phyloP scores from a whole-genome alignment of 2,888 invertebrate species.

The Mythimna ferrago region DNA sequence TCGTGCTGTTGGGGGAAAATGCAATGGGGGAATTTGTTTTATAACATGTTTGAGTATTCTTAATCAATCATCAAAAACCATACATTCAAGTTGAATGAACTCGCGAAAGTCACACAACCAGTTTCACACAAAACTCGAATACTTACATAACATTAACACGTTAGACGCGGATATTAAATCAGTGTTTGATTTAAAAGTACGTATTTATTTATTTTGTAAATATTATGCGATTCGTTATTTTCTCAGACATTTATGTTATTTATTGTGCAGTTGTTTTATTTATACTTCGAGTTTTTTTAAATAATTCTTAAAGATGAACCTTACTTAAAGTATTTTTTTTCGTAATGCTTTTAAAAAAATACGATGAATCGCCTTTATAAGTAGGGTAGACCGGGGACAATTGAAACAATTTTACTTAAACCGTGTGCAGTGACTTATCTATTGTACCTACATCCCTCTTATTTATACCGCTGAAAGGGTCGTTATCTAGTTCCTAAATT shows the following conservation, averaged over 20 bases:
- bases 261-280: conserved; percentile 9
- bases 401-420: too few relatives aligned
- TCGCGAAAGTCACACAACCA: conserved; percentile 27
- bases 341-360: neutral
- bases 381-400: too few relatives aligned
- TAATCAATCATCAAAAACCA: too few relatives aligned
- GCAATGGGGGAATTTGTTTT: too few relatives aligned
- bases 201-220: conserved; percentile 16
- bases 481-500: too few relatives aligned
- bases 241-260: conserved; percentile 5
- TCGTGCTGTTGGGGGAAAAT: too few relatives aligned
- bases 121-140: conserved; percentile 26
- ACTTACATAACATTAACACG: conserved; percentile 3
- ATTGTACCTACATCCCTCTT: too few relatives aligned
- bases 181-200: neutral
- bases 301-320: neutral
- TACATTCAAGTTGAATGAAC: conserved; percentile 33
- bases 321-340: neutral
- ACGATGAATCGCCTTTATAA: neutral
- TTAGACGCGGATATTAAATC: conserved; percentile 11
- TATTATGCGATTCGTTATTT: conserved; percentile 4
- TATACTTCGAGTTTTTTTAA: neutral
- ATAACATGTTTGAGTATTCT: too few relatives aligned
- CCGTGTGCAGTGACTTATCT: too few relatives aligned
- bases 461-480: too few relatives aligned